Base-by-base conservation (phyloP, 30 jellyfish, hydroid and myxozoan species). In the Turritopsis rubra region DNA sequence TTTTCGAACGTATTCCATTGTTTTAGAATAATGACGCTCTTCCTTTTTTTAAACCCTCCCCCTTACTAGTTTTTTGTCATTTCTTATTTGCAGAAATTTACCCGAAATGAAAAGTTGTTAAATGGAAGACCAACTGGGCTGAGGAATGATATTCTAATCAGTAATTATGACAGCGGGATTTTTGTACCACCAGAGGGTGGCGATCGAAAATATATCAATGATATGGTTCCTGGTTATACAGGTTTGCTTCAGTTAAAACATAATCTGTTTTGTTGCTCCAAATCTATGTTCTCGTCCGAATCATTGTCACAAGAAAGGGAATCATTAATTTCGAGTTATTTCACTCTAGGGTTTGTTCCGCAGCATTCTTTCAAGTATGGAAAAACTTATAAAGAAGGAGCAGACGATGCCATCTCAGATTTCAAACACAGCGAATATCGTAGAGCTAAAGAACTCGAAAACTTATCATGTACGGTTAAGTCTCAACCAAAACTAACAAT, bases 221-320 rank as follows among this genome's bases (percentile, higher is more conserved):
- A 87, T 54, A 91, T 91, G 97, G 96, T 91, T 21, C 97, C 97
- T 25, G 97, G 97, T 20, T 91, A 91, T 73, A 87, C 97, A 79
- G 97, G 97, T 90, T 18, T 8, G 21, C 18, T 41, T 41, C 60
- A 41, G 76, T 22, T n/a, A 17, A 25, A 66, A 66, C 9, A 25
- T 26, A 16, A n/a, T 21, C 72, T 16, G 72, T 21, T 16, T 54
- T 21, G 19, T 21, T 54, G 19, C 72, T 66, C 17, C 76, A 3
- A 66, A 13, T 41, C 13, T 5, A 3, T 41, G 60, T 41, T 41
- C 60, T 13, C 9, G 60, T 41, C 60, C 5, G 13, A 41, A 41
- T 41, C 5, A 41, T 41, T 13, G 19, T 18, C 73, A 60, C 19
- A 18, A 60, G 19, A 60, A 60, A 60, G 22, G 0, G 73, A 0